Conservation (phyloP, 2,797 vertebrate species). For the Clarias pachynema region DNA sequence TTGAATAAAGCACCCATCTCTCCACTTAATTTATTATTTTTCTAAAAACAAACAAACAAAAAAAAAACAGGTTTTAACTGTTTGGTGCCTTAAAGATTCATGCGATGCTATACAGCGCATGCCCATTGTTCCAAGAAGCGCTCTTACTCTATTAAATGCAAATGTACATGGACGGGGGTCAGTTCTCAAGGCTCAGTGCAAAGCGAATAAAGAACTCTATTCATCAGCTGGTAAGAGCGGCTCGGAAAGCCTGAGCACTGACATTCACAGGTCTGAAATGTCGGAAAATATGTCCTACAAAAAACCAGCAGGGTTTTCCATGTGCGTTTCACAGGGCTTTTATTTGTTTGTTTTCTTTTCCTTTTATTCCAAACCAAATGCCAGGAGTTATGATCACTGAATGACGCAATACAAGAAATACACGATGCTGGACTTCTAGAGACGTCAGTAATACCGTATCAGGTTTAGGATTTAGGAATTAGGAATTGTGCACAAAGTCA, state of each 20-base stretch:
- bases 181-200: constrained; percentile 20
- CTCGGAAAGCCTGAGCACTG: constrained; percentile 39
- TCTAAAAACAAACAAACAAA: no score
- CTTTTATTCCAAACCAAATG: not conserved
- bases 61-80: constrained; percentile 4
- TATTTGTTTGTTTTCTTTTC: not conserved
- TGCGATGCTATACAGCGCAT: constrained; percentile 51
- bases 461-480: not conserved
- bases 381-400: not conserved
- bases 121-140: constrained; percentile 34
- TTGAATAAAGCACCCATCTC: not conserved
- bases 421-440: not conserved
- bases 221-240: constrained; percentile 53
- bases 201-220: constrained; percentile 59
- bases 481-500: not conserved
- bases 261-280: constrained; percentile 41
- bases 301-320: constrained; percentile 5
- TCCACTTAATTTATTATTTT: not conserved
- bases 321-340: not conserved
- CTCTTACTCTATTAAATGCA: constrained; percentile 49
- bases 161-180: constrained; percentile 55
- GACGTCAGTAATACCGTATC: not conserved
- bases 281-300: constrained; percentile 15
- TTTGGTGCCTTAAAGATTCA: constrained; percentile 38
- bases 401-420: not conserved